Evolutionary conservation across 2,888 invertebrate species (phyloP), one percentile per base, ranked within the genome.

Genomic region (Camponotus fellah): DNA sequence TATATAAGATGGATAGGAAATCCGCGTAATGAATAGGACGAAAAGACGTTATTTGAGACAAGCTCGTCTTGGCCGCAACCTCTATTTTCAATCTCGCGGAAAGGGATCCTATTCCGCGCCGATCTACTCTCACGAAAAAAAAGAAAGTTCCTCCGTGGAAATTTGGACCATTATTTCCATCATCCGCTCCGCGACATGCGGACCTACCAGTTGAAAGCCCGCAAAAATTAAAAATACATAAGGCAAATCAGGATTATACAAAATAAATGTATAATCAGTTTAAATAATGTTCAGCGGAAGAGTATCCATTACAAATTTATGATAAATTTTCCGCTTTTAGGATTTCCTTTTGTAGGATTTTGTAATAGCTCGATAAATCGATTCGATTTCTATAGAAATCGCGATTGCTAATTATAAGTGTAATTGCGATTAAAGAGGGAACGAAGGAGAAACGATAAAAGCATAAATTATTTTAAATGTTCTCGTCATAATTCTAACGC

Each of bases 111-210:
- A 82, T 82, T 83, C 66, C 68, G 34, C n/a, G 32, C 49, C 43
- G 21, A 69, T 60, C 58, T 46, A 26, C 43, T 76, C 53, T 43
- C 21, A 26, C 32, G 10, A 75, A 40, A 37, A 62, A 43, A 74
- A 66, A 58, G 60, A 74, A 26, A 26, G 1, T 26, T 26, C 26
- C 60, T 82, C 84, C 69, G 26, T 82, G 66, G 66, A 75, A 82
- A 87, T 83, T 81, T 87, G 77, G 79, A 53, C 86, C 85, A 86
- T 89, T 72, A 90, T 87, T 69, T 86, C 85, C 86, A 86, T 87
- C 86, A 90, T 86, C 65, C 87, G 86, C 76, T 85, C 79, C 21
- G 91, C 75, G 56, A 88, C 90, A 66, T 87, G 81, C 85, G 88
- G 85, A 91, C 89, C 46, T 80, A 85, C 91, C 84, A 83, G 89